Conservation (phyloP, 2,888 invertebrate species). For the Dicyrtoma fusca region DNA sequence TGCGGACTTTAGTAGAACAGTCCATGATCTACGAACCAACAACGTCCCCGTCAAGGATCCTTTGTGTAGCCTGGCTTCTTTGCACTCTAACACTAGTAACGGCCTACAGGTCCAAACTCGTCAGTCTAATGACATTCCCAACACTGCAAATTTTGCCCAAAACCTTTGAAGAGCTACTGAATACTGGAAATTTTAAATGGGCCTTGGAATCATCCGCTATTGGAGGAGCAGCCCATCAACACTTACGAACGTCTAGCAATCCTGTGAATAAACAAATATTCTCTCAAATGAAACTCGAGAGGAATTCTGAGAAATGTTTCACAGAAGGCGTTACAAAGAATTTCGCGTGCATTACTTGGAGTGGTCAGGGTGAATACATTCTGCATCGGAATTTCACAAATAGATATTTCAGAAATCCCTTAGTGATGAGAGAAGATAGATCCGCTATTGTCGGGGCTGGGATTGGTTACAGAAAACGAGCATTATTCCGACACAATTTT, state of each 20-base stretch:
- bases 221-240: constrained; percentile 16
- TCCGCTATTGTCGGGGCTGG: constrained; percentile 7
- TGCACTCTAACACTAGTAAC: not conserved
- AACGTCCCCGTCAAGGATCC: not conserved
- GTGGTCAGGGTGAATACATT: constrained; percentile 10
- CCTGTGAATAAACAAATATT: constrained; percentile 7
- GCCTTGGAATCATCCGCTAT: not conserved
- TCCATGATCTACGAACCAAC: constrained; percentile 6
- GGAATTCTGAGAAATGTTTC: constrained; percentile 5
- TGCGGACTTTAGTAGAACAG: constrained; percentile 16
- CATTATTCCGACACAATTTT: constrained; percentile 2
- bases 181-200: not conserved
- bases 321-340: not conserved
- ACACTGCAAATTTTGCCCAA: not conserved
- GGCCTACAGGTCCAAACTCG: not conserved
- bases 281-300: not conserved
- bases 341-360: constrained; percentile 13
- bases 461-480: constrained; percentile 11
- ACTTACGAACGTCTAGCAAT: not conserved
- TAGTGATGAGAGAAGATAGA: not conserved
- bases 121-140: constrained; percentile 17
- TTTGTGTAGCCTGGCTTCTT: constrained; percentile 31
- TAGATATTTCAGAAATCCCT: not conserved
- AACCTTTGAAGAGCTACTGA: not conserved
- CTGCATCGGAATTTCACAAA: constrained; percentile 12